phyloP scores from a whole-genome alignment of 2,888 invertebrate genomes.

The Chironomus riparius region DNA sequence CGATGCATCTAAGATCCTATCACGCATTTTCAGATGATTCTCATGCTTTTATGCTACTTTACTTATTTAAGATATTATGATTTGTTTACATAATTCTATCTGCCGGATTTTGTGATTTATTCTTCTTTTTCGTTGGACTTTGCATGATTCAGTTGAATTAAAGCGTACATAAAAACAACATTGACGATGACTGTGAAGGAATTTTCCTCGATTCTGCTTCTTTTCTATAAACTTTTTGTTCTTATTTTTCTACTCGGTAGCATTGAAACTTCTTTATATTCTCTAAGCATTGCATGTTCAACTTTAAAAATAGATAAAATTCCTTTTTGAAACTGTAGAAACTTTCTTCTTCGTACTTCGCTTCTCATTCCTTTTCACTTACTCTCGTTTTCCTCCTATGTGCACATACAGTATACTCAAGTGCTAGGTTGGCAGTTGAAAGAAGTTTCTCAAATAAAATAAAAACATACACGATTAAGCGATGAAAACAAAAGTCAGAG shows the following conservation, averaged over 20 bases:
- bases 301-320: constrained; percentile 21
- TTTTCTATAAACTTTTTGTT: neutral
- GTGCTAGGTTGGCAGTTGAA: neutral
- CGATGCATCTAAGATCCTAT: neutral
- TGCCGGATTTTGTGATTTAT: neutral
- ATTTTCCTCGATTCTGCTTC: neutral
- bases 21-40: neutral
- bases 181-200: neutral
- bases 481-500: neutral
- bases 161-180: neutral
- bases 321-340: neutral
- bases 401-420: neutral
- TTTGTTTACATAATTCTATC: neutral
- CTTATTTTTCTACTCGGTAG: neutral
- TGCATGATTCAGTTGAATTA: neutral
- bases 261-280: constrained; percentile 26
- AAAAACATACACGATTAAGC: neutral
- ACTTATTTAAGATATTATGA: neutral
- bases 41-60: neutral
- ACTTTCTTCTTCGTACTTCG: neutral
- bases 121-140: neutral
- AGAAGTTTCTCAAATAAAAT: no score
- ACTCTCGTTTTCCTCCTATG: neutral
- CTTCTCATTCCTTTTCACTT: neutral
- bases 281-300: constrained; percentile 10